Conservation (phyloP, 2,113 vertebrate species). For the Ceratotherium simum region DNA sequence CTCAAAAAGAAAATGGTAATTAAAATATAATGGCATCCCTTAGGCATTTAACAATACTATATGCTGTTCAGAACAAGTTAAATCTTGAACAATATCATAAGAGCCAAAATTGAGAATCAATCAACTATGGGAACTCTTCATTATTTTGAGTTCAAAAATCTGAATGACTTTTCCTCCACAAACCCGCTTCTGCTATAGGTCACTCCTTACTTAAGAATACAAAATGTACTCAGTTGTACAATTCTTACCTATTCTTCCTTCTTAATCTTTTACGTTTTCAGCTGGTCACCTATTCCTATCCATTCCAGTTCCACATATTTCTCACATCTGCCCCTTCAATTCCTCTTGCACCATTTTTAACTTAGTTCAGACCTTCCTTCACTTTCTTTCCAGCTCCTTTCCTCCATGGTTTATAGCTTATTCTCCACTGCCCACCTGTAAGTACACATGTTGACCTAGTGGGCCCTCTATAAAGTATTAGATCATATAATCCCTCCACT, state of each 20-base stretch:
- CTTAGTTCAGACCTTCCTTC: background rate
- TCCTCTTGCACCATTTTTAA: background rate
- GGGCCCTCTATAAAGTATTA: background rate
- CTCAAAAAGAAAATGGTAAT: background rate
- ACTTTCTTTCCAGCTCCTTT: background rate
- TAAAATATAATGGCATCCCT: background rate
- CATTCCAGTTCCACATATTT: background rate
- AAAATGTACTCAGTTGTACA: background rate
- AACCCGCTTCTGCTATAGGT: background rate
- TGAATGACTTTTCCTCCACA: background rate
- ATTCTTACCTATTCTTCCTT: background rate
- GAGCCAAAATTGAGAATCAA: background rate
- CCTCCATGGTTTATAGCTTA: accelerated
- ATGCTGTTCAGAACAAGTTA: background rate
- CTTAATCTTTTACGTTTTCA: background rate
- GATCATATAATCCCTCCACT: background rate
- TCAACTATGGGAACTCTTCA: background rate
- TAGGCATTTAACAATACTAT: background rate
- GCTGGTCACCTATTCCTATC: background rate
- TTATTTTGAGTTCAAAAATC: background rate
- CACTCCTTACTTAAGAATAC: background rate
- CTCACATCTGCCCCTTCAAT: background rate
- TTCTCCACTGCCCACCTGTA: background rate
- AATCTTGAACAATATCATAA: background rate
- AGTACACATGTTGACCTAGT: accelerated